Evolutionary conservation across 1,140 invertebrate species (phyloP).

Genomic region (Drosophila leontia): DNA sequence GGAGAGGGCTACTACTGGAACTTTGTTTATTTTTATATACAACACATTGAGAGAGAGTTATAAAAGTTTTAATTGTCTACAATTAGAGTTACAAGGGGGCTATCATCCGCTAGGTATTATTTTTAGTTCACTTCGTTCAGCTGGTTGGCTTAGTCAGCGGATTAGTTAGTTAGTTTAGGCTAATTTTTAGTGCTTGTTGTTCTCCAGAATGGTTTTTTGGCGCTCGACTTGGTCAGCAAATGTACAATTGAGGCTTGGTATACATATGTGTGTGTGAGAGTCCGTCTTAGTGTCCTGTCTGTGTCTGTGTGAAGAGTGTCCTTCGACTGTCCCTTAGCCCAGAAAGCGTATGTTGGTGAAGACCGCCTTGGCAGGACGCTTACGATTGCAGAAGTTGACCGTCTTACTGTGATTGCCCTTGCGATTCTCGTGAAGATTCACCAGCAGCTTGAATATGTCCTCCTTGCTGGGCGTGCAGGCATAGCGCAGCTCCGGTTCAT

Average conservation of each 20-base stretch:
- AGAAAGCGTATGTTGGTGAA: conserved; percentile 89
- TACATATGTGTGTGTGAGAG: conserved; percentile 56
- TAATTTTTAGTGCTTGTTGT: conserved; percentile 75
- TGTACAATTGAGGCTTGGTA: conserved; percentile 81
- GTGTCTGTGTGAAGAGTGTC: conserved; percentile 8
- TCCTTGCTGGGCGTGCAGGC: conserved; percentile 87
- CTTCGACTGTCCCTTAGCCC: conserved; percentile 74
- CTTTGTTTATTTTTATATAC: conserved; percentile 61
- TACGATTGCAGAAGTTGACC: conserved; percentile 88
- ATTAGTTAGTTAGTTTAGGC: conserved; percentile 45
- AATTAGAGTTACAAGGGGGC: conserved; percentile 40
- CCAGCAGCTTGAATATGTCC: conserved; percentile 87
- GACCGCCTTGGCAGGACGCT: conserved; percentile 86
- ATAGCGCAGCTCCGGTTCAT: conserved; percentile 87
- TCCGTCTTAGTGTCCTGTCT: conserved; percentile 20
- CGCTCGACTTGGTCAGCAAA: conserved; percentile 76
- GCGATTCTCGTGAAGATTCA: conserved; percentile 87
- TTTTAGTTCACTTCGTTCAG: conserved; percentile 31
- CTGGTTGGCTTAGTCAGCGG: background rate
- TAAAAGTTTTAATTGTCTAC: conserved; percentile 57
- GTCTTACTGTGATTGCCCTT: conserved; percentile 86
- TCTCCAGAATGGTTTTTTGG: conserved; percentile 54
- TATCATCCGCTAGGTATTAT: conserved; percentile 6
- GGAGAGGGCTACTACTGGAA: conserved; percentile 19
- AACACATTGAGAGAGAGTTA: conserved; percentile 70